Conservation (phyloP, 1,140 invertebrate species). For the Bombus haemorrhoidalis region DNA sequence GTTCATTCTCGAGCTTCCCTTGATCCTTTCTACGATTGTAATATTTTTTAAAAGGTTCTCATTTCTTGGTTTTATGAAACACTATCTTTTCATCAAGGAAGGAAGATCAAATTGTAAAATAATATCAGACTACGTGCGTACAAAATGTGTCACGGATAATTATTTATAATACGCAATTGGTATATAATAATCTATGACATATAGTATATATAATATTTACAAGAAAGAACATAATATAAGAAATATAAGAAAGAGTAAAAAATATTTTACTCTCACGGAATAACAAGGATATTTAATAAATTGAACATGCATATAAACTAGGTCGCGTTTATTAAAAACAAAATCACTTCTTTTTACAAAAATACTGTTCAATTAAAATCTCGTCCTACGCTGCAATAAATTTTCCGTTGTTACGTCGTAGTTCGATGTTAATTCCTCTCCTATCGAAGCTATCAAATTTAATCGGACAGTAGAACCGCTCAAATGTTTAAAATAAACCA, state of each 20-base stretch:
- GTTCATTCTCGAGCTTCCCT: not conserved
- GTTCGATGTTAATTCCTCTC: not conserved
- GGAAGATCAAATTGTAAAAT: not conserved
- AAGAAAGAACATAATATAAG: not conserved
- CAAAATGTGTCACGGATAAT: not conserved
- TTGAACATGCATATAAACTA: not conserved
- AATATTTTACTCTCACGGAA: no score
- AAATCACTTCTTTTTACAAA: not conserved
- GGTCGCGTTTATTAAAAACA: not conserved
- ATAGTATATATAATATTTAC: no score
- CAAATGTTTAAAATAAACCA: not conserved
- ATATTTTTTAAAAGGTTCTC: not conserved
- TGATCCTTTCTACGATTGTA: not conserved
- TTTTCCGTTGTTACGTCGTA: not conserved
- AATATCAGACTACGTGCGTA: not conserved
- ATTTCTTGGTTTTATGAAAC: not conserved
- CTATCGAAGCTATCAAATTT: no score
- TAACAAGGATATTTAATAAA: not conserved
- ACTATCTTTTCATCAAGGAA: not conserved
- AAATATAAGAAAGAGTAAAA: not conserved
- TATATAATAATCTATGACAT: not conserved
- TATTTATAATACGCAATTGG: not conserved
- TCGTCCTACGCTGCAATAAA: not conserved
- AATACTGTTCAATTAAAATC: not conserved
- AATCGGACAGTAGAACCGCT: not conserved